Percentiles rank a stretch among this genome's conserved stretches.
Evolutionary conservation across 1,140 invertebrate species (phyloP).

Genomic region (Ladona fulva): DNA sequence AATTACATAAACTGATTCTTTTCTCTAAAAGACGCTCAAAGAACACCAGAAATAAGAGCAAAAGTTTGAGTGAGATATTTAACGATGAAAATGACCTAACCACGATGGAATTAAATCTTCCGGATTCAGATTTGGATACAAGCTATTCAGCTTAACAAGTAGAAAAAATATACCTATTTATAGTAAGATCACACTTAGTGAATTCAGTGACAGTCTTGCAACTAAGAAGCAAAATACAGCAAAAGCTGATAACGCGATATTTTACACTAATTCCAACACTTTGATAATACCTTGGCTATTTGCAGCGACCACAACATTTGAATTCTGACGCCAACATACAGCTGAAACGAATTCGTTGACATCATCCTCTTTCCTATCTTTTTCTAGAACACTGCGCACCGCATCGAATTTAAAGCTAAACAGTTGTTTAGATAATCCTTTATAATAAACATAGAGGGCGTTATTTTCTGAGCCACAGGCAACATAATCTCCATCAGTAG

Average conservation of each 20-base stretch:
- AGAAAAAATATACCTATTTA: no score
- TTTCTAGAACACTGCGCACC: slow-evolving; percentile 68
- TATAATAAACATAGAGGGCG: slow-evolving; percentile 88
- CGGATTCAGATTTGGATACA: no score
- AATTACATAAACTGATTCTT: no score
- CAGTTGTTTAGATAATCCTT: slow-evolving; percentile 78
- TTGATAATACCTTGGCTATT: slow-evolving; percentile 93
- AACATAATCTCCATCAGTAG: slow-evolving; percentile 88
- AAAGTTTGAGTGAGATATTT: no score
- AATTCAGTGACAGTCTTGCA: no score
- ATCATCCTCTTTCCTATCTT: slow-evolving; percentile 72
- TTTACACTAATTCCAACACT: slow-evolving; percentile 65
- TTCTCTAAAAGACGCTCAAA: no score
- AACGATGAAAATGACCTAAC: no score
- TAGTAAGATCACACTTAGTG: no score
- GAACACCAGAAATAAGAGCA: no score
- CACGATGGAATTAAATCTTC: no score
- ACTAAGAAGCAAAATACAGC: background rate
- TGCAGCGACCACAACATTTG: slow-evolving; percentile 83
- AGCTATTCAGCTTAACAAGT: no score
- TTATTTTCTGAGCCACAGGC: slow-evolving; percentile 96
- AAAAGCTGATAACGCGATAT: background rate
- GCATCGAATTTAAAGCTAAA: slow-evolving; percentile 86
- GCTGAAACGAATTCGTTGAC: slow-evolving; percentile 91
- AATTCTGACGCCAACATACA: slow-evolving; percentile 84